These are phyloP conservation scores for Aproaerema taeniolella DNA, from an alignment of 2,888 invertebrate genomes.

Conservation along the genomic window DNA sequence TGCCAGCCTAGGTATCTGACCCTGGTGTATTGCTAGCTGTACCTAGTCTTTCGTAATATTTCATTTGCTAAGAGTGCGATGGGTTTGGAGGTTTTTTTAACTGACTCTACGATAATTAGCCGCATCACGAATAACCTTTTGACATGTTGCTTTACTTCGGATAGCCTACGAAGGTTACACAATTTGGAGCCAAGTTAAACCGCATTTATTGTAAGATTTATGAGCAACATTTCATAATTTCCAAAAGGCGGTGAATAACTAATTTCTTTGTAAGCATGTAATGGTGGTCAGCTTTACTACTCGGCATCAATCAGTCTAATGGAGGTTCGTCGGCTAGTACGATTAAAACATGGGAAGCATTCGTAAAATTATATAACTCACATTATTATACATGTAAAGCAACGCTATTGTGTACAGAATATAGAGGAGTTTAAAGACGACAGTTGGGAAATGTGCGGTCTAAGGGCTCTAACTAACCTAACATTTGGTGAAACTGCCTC, in stretches of 20 bases:
- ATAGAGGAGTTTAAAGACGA: neutral
- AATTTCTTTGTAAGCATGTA: slow-evolving; percentile 8
- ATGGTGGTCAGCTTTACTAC: neutral
- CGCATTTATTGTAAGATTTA: slow-evolving; percentile 15
- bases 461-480: neutral
- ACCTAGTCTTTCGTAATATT: slow-evolving; percentile 11
- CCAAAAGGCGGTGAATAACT: slow-evolving; percentile 11
- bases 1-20: no score
- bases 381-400: slow-evolving; percentile 6
- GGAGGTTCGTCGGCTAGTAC: neutral
- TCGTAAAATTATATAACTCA: slow-evolving; percentile 9
- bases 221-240: slow-evolving; percentile 12
- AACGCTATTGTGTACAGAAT: slow-evolving; percentile 7
- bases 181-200: slow-evolving; percentile 13
- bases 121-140: slow-evolving; percentile 49
- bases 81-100: slow-evolving; percentile 28
- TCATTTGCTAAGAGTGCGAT: slow-evolving; percentile 11
- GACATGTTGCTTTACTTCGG: slow-evolving; percentile 33
- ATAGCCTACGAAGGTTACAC: slow-evolving; percentile 23
- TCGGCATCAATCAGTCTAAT: slow-evolving; percentile 5
- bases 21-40: slow-evolving; percentile 3
- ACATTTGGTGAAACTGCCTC: no score
- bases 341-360: slow-evolving; percentile 8
- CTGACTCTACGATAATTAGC: slow-evolving; percentile 38
- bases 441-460: slow-evolving; percentile 5